These are phyloP conservation scores for Danaus melanippus DNA, from an alignment of 1,140 invertebrate genomes.

Conservation along the genomic window DNA sequence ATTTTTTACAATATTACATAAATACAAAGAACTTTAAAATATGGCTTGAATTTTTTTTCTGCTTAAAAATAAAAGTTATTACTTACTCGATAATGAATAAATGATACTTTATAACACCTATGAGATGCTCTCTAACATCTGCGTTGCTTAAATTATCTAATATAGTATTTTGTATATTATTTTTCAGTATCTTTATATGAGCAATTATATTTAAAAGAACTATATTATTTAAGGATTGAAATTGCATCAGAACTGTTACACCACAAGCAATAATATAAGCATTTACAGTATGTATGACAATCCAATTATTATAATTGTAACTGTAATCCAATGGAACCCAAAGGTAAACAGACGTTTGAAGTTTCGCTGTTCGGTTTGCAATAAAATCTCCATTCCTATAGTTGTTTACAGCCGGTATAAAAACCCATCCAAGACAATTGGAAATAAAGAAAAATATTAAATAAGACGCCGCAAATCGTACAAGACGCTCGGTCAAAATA, in stretches of 20 bases:
- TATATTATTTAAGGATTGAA: conserved; percentile 31
- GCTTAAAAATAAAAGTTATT: conserved; percentile 2
- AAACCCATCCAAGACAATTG: conserved; percentile 27
- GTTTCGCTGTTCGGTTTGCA: conserved; percentile 21
- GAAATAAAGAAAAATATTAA: conserved; percentile 24
- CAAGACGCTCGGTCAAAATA: conserved; percentile 24
- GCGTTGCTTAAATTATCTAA: conserved; percentile 16
- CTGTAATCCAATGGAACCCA: conserved; percentile 39
- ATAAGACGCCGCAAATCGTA: conserved; percentile 25
- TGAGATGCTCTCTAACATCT: conserved; percentile 22
- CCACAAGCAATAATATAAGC: conserved; percentile 17
- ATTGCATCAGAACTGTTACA: conserved; percentile 21
- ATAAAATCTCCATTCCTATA: conserved; percentile 29
- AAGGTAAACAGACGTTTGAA: conserved; percentile 36
- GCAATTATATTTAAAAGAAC: conserved; percentile 37
- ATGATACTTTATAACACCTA: conserved; percentile 34
- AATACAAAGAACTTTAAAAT: neutral
- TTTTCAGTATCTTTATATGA: conserved; percentile 35
- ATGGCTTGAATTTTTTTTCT: neutral
- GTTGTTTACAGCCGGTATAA: conserved; percentile 28
- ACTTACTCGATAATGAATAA: conserved; percentile 35
- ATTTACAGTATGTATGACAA: conserved; percentile 25
- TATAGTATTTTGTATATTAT: conserved; percentile 26
- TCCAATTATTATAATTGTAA: conserved; percentile 29
- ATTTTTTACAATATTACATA: neutral